A percentile compares a stretch with the other conserved stretches of the same genome.
phyloP scores from a whole-genome alignment of 2,888 invertebrate species.

The Drymonia ruficornis region DNA sequence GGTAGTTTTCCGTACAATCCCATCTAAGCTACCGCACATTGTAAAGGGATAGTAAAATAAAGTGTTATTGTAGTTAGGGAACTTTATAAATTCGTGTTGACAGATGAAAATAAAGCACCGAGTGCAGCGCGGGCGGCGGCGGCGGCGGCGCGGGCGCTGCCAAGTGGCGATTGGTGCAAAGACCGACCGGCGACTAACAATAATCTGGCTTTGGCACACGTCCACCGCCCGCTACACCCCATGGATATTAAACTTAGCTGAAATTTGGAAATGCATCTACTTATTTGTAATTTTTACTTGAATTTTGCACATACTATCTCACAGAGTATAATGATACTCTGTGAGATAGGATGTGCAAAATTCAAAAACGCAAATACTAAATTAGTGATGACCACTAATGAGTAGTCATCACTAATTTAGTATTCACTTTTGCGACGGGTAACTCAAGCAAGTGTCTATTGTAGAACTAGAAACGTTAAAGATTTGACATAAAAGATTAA shows the following conservation, averaged over 20 bases:
- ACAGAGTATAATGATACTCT: background rate
- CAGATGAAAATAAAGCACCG: conserved; percentile 37
- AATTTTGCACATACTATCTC: background rate
- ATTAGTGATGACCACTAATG: too few relatives aligned
- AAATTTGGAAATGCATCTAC: conserved; percentile 16
- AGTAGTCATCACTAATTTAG: too few relatives aligned
- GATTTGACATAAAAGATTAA: too few relatives aligned
- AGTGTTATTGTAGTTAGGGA: conserved; percentile 1
- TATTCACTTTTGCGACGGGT: too few relatives aligned
- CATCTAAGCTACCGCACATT: background rate
- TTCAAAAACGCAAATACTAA: too few relatives aligned
- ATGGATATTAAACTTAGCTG: conserved; percentile 31
- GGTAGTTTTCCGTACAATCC: background rate
- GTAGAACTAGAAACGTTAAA: too few relatives aligned
- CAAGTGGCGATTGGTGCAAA: conserved; percentile 42
- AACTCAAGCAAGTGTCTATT: too few relatives aligned
- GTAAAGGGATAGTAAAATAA: background rate
- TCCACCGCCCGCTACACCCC: conserved; percentile 23
- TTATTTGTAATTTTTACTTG: background rate
- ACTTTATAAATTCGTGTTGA: conserved; percentile 32
- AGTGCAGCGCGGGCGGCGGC: conserved; percentile 13
- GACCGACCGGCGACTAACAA: conserved; percentile 41
- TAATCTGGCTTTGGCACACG: conserved; percentile 49
- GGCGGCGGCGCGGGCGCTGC: conserved; percentile 27
- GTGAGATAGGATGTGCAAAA: too few relatives aligned